Evolutionary conservation across 2,888 invertebrate species (phyloP).

Genomic region (Macaria liturata): DNA sequence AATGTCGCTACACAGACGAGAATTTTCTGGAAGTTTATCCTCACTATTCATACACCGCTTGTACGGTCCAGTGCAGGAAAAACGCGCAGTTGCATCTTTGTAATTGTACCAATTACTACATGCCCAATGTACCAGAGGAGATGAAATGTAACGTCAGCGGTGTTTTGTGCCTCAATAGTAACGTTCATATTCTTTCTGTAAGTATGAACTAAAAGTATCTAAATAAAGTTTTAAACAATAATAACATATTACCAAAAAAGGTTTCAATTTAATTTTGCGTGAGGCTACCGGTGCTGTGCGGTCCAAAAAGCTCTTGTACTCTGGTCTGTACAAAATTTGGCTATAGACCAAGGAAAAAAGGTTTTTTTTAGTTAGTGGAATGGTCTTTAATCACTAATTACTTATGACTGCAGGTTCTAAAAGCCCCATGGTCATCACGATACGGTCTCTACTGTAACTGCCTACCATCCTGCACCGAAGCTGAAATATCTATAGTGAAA

Average conservation of each 20-base stretch:
- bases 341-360: no score
- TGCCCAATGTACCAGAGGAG: constrained; percentile 84
- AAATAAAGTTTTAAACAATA: no score
- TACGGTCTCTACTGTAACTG: constrained; percentile 87
- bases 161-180: constrained; percentile 85
- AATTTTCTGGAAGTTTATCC: constrained; percentile 81
- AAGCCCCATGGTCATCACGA: constrained; percentile 76
- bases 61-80: constrained; percentile 89
- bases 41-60: constrained; percentile 88
- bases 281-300: no score
- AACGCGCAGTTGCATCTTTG: constrained; percentile 85
- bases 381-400: no score
- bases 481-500: constrained; percentile 86
- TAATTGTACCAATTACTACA: constrained; percentile 88
- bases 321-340: no score
- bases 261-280: no score
- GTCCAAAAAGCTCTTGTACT: no score
- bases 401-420: constrained; percentile 54
- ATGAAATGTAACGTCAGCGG: constrained; percentile 86
- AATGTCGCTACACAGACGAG: constrained; percentile 89
- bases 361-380: no score
- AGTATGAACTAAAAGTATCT: constrained; percentile 34
- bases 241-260: no score
- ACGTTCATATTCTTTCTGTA: constrained; percentile 86
- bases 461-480: constrained; percentile 88